A percentile compares a stretch with the other conserved stretches of the same genome.
Evolutionary conservation across 2,888 invertebrate genomes (phyloP).

Genomic region (Eurytoma adleriae): DNA sequence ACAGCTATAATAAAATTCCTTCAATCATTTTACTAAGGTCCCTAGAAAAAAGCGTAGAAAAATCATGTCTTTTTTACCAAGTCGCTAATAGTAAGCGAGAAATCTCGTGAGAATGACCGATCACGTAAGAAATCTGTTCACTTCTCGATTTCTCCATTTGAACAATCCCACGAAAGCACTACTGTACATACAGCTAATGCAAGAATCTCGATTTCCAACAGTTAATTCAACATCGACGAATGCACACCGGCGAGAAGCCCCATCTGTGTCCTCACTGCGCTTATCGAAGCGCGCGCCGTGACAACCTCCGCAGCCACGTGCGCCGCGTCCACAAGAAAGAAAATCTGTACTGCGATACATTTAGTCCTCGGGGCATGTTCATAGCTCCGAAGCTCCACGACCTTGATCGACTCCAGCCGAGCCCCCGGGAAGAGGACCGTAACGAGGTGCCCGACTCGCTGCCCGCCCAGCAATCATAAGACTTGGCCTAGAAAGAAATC

Average conservation of each 20-base stretch:
- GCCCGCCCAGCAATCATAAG: not conserved
- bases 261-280: constrained; percentile 79
- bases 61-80: too few species aligned
- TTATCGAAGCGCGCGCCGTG: constrained; percentile 79
- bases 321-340: constrained; percentile 79
- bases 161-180: too few species aligned
- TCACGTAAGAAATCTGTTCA: too few species aligned
- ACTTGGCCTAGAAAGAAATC: too few species aligned
- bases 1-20: not conserved
- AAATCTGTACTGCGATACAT: constrained; percentile 79
- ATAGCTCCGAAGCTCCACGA: constrained; percentile 67
- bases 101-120: too few species aligned
- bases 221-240: constrained; percentile 78
- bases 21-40: too few species aligned
- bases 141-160: too few species aligned
- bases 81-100: too few species aligned
- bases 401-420: not conserved
- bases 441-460: not conserved
- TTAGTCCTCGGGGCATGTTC: constrained; percentile 78
- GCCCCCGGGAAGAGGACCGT: not conserved
- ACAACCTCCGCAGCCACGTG: constrained; percentile 79
- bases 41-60: too few species aligned
- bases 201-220: not conserved
- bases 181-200: too few species aligned
- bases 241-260: constrained; percentile 79